Evolutionary conservation across 2,113 vertebrate species (phyloP).

Genomic region (Chiloscyllium plagiosum): DNA sequence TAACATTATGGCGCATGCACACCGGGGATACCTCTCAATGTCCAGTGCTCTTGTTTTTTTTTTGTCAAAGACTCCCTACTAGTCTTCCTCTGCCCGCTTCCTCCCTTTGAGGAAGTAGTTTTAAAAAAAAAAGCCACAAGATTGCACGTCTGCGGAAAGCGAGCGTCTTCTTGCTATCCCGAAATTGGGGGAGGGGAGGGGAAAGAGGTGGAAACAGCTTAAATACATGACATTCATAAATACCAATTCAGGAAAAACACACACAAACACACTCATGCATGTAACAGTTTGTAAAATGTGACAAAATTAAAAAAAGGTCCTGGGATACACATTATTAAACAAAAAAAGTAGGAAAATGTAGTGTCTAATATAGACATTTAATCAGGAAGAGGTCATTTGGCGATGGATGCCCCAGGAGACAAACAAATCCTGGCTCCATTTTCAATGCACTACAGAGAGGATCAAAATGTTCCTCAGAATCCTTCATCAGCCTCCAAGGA

Average conservation of each 20-base stretch:
- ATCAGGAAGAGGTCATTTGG: neutral
- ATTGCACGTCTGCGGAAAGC: neutral
- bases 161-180: neutral
- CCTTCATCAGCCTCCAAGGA: neutral
- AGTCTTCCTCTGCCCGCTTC: neutral
- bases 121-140: neutral
- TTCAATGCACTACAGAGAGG: neutral
- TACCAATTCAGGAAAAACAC: neutral
- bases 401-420: neutral
- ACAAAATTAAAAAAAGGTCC: no score
- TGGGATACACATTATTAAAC: neutral
- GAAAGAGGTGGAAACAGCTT: neutral
- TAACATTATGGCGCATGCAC: neutral
- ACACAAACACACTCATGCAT: no score
- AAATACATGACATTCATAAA: neutral
- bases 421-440: neutral
- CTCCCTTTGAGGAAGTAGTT: neutral
- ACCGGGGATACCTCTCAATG: neutral
- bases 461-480: neutral
- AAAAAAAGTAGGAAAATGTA: neutral
- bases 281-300: neutral
- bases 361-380: conserved; percentile 29
- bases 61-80: neutral
- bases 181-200: no score
- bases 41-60: neutral